Evolutionary conservation across 2,113 vertebrate genomes (phyloP).

Genomic region (Pterocles orientalis): DNA sequence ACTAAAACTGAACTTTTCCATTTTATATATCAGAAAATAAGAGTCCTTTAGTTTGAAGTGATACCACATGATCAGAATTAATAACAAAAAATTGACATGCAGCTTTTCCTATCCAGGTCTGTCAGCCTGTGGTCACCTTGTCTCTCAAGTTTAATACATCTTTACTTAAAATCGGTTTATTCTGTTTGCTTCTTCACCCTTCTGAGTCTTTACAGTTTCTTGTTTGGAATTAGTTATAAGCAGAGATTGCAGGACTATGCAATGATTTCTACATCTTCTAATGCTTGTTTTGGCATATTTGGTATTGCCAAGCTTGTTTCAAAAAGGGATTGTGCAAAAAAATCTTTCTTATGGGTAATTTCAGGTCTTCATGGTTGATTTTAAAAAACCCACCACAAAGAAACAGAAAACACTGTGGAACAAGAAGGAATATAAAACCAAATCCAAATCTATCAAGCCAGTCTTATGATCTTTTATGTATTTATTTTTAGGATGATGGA

Average conservation of each 20-base stretch:
- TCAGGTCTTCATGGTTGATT: background rate
- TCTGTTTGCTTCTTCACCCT: background rate
- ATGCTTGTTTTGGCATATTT: background rate
- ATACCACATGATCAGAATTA: background rate
- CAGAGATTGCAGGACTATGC: background rate
- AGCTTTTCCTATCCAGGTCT: background rate
- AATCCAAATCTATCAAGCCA: background rate
- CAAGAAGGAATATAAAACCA: background rate
- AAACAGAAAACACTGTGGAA: fast-evolving
- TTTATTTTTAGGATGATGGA: background rate
- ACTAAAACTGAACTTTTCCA: background rate
- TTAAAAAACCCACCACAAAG: background rate
- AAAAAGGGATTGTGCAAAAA: background rate
- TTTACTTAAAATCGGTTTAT: background rate
- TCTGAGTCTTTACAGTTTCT: background rate
- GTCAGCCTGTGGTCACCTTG: background rate
- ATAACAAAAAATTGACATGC: background rate
- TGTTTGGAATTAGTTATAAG: background rate
- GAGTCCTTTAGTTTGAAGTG: background rate
- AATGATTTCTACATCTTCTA: background rate
- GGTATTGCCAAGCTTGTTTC: background rate
- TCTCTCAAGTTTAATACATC: background rate
- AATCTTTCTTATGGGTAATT: background rate
- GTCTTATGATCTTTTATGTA: background rate
- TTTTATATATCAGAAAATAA: background rate